These are phyloP conservation scores for Halyomorpha halys DNA, from an alignment of 1,140 invertebrate genomes.

Conservation along the genomic window DNA sequence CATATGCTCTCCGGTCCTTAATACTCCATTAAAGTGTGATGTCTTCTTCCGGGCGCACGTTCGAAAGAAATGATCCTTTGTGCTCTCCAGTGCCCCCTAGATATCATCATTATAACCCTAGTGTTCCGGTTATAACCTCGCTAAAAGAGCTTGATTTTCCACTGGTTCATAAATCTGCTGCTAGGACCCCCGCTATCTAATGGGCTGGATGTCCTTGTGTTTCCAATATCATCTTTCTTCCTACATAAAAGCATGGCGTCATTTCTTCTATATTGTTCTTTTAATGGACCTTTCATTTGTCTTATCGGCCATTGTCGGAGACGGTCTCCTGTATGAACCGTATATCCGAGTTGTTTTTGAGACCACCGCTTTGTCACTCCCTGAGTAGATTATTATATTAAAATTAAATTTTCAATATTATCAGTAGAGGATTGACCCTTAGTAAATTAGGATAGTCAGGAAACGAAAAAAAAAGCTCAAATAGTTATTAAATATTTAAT, in stretches of 20 bases:
- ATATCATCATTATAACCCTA: conserved; percentile 11
- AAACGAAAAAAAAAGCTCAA: too few species aligned
- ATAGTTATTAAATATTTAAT: too few species aligned
- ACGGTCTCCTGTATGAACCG: too few species aligned
- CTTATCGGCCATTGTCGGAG: too few species aligned
- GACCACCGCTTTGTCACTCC: too few species aligned
- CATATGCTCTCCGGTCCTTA: background rate
- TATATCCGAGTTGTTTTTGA: too few species aligned
- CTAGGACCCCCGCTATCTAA: background rate
- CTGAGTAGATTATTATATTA: too few species aligned
- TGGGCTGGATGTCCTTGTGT: background rate
- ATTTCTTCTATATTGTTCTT: background rate
- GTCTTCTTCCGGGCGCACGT: background rate
- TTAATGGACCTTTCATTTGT: too few species aligned
- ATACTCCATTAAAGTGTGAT: conserved; percentile 14
- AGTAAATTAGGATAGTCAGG: too few species aligned
- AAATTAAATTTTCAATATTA: too few species aligned
- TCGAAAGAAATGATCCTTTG: conserved; percentile 1
- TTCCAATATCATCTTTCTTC: conserved; percentile 6
- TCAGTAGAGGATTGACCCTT: too few species aligned
- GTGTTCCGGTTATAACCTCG: conserved; percentile 9
- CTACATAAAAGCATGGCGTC: background rate
- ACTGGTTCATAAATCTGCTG: background rate
- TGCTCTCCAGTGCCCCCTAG: background rate
- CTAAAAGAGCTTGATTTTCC: conserved; percentile 6